Evolutionary conservation across 2,113 vertebrate species (phyloP), one percentile per base, ranked within the genome.

Genomic region (Clarias macrocephalus): DNA sequence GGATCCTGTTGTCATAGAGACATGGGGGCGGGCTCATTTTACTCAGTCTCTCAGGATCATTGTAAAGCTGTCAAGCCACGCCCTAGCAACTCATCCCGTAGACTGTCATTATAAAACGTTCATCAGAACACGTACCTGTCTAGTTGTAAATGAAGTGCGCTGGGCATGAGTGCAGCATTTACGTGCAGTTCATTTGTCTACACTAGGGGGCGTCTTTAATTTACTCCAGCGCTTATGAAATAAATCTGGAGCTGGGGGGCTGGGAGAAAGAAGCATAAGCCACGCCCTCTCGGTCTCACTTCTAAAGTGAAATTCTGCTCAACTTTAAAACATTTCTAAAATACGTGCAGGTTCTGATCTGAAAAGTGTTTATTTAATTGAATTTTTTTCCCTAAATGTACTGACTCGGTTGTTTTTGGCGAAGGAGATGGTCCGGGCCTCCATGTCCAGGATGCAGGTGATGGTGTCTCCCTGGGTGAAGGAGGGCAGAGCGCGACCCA

Each of bases 381-480:
- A 37, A 37, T 48, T 48, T 48, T 48, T 8, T 48, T 48, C 7
- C n/a, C n/a, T 48, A 28, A 28, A 30, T 5, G 56, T 23, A 13
- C 82, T 63, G 56, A 95, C 95, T 93, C 96, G 94, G 88, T 95
- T 94, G 88, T 96, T 96, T 89, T 96, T 96, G 57, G 94, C 94
- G 87, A 96, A 96, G 33, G 95, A 96, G 89, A 96, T 92, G 56
- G 95, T 96, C 88, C 95, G 92, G 87, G 95, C 95, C 89, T 96
- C 95, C 94, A 95, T 96, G 92, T 96, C 95, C 85, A 96, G 92
- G 85, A 96, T 92, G 90, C 95, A 96, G 85, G 95, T 96, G 91
- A 96, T 94, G 88, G 94, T 95, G 91, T 96, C 95, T 0, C 95
- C 95, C 90, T 96, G 95, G 70, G 95, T 96, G 76, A 96, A 96